A percentile compares a stretch with the other conserved stretches of the same genome.
Conservation (phyloP, 2,113 vertebrate genomes). For the Brachyhypopomus occidentalis region DNA sequence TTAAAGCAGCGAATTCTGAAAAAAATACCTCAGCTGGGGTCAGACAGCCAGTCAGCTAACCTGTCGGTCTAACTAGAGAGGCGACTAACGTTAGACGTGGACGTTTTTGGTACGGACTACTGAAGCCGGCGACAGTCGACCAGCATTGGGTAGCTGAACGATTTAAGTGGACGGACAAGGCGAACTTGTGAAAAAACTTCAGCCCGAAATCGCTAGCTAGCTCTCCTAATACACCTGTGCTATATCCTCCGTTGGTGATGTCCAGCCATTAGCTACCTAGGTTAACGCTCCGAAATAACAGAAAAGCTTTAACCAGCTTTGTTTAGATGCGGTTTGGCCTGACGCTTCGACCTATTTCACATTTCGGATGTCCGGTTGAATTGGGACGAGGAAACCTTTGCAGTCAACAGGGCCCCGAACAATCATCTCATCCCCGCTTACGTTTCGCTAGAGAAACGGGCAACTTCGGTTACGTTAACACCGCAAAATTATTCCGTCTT, state of each 20-base stretch:
- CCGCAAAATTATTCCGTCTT: background rate
- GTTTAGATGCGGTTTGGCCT: conserved; percentile 1
- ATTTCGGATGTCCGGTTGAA: conserved; percentile 53
- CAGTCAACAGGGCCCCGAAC: conserved; percentile 47
- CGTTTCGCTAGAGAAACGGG: conserved; percentile 6
- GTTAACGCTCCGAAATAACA: background rate
- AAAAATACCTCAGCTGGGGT: background rate
- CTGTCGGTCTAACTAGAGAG: too few relatives aligned
- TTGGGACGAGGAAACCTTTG: conserved; percentile 19
- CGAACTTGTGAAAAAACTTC: conserved; percentile 48
- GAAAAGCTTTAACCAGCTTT: background rate
- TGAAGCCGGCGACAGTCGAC: too few relatives aligned
- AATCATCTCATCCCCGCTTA: conserved; percentile 3
- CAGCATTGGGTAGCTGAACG: conserved; percentile 6
- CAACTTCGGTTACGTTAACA: background rate
- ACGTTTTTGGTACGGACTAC: too few relatives aligned
- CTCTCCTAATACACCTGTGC: background rate
- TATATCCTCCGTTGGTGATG: background rate
- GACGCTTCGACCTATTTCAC: conserved; percentile 26
- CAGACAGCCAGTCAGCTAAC: background rate
- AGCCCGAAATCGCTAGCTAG: conserved; percentile 4
- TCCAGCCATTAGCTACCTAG: conserved; percentile 13
- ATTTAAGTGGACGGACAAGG: background rate
- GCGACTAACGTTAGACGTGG: too few relatives aligned
- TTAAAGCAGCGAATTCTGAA: background rate